These are phyloP conservation scores for Leptopterna dolabrata DNA, from an alignment of 2,888 invertebrate species.

Conservation along the genomic window DNA sequence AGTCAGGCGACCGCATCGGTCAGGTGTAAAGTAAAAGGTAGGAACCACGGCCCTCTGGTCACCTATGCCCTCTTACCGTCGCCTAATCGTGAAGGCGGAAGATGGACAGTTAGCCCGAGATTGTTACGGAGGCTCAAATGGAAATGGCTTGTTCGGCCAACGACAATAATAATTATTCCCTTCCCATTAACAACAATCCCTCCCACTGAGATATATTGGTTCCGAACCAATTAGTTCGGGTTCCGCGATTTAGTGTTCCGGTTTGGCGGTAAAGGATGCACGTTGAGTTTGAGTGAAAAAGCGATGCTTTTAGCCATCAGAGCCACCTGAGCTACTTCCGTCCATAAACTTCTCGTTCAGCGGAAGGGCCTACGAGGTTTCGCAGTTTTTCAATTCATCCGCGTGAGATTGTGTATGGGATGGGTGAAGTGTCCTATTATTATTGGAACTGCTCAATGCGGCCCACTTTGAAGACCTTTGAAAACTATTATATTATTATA, in stretches of 20 bases:
- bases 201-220: conserved; percentile 12
- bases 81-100: conserved; percentile 6
- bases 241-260: conserved; percentile 22
- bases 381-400: not conserved
- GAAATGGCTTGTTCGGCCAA: conserved; percentile 38
- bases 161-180: conserved; percentile 33
- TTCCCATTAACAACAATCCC: not conserved
- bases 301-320: not conserved
- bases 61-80: not conserved
- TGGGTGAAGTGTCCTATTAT: too few relatives aligned
- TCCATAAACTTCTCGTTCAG: not conserved
- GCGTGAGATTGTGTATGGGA: too few relatives aligned
- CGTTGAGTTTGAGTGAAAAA: conserved; percentile 21
- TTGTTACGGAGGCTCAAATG: conserved; percentile 34
- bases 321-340: not conserved
- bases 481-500: too few relatives aligned
- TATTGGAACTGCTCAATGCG: too few relatives aligned
- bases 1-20: not conserved
- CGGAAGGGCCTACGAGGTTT: not conserved
- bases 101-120: conserved; percentile 34
- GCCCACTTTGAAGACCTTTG: too few relatives aligned
- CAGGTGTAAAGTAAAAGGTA: not conserved
- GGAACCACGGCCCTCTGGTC: conserved; percentile 8
- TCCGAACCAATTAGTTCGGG: conserved; percentile 39
- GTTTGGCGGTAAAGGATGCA: conserved; percentile 1